Base-by-base conservation (phyloP, 1,140 invertebrate genomes). In the Drosophila neocordata region DNA sequence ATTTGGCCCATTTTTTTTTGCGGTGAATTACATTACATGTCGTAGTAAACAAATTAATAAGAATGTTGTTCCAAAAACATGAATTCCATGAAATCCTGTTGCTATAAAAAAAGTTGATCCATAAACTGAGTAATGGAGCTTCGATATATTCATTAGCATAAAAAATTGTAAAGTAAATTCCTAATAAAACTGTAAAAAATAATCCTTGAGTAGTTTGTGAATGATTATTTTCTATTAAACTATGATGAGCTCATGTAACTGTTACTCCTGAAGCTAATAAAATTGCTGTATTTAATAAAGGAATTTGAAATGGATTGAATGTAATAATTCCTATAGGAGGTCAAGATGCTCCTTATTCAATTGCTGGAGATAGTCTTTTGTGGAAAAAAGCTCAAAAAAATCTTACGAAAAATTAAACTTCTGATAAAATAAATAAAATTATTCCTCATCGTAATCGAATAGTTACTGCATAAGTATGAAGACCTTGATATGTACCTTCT, bases 31-130 rank as follows among this genome's bases (percentile, higher is more conserved):
- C n/a, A n/a, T 89, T 66, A 91, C 75, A 68, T 93, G 84, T 44
- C 94, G 94, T 55, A 93, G 59, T 76, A 94, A 92, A 89, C 92
- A 93, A 48, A 93, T 62, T 75, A 93, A 56, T 91, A 95, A 87
- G 91, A 95, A 95, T 56, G 93, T 92, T 58, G 94, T 93, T 78
- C 94, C 95, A 92, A 95, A 92, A 48, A 96, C 95, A 93, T 96
- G 95, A 18, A 95, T 6, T 41, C 95, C 95, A 92, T 96, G 95
- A 80, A 96, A 96, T 91, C 95, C 95, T 34, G 95, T 96, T 60
- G 93, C 93, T 92, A 96, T 92, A 93, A 94, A 96, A 92, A 95
- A 96, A 27, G 92, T 93, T 64, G 94, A 93, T 12, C 95, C 94
- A 92, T 94, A 96, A 87, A 93, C 87, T 78, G 93, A 93, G 90